Evolutionary conservation across 2,113 vertebrate species (phyloP).

Genomic region (Turnix velox): DNA sequence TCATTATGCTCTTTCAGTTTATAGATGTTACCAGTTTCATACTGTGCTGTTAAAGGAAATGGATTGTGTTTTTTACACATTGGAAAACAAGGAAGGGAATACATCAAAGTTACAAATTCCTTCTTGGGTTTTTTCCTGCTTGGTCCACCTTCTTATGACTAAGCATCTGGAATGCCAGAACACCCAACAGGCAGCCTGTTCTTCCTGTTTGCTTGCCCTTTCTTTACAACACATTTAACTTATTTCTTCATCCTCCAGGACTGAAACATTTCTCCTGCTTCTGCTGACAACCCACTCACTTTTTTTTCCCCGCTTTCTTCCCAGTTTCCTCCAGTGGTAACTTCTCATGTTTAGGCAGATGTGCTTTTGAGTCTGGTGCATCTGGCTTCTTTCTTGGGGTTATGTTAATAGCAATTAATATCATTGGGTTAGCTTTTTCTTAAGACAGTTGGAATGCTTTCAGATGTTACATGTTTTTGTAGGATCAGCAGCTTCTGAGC

Average conservation of each 20-base stretch:
- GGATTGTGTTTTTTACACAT: neutral
- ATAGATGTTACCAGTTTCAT: neutral
- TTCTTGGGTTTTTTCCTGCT: slow-evolving; percentile 15
- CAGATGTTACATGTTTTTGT: neutral
- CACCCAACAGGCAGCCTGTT: slow-evolving; percentile 15
- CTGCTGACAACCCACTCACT: neutral
- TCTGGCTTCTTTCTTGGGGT: neutral
- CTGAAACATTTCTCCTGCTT: neutral
- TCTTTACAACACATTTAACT: neutral
- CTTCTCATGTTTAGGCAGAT: neutral
- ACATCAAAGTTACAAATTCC: neutral
- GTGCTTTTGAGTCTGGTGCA: neutral
- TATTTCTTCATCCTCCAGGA: neutral
- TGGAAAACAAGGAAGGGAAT: neutral
- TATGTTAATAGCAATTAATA: neutral
- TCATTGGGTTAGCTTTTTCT: neutral
- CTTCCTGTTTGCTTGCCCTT: slow-evolving; percentile 23
- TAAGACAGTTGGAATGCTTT: neutral
- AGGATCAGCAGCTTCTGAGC: neutral
- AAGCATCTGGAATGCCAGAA: slow-evolving; percentile 37
- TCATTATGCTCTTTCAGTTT: neutral
- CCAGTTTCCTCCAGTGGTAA: neutral
- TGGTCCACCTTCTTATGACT: slow-evolving; percentile 7
- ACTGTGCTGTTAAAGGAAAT: neutral
- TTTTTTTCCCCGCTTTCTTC: neutral